A percentile compares a stretch with the other conserved stretches of the same genome.
phyloP scores from a whole-genome alignment of 2,888 invertebrate species.

The Norana najaformis region DNA sequence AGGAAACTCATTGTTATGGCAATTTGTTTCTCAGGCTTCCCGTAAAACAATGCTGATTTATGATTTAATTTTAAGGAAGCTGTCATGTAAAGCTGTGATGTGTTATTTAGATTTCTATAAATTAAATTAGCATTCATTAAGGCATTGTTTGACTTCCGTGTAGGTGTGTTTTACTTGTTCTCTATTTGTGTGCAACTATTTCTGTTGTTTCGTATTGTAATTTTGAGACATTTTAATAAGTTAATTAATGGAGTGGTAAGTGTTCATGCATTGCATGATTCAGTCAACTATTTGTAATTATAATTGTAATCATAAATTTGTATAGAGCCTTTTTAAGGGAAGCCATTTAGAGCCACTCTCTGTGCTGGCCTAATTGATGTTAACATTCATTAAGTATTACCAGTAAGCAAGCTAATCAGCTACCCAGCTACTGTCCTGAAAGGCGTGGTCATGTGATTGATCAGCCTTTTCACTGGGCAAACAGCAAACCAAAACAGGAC shows the following conservation, averaged over 20 bases:
- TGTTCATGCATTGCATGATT: not conserved
- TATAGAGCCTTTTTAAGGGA: not conserved
- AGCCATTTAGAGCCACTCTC: not conserved
- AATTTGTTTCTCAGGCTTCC: not conserved
- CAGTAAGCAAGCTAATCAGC: not conserved
- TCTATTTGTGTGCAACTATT: not conserved
- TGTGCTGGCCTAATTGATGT: not conserved
- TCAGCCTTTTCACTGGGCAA: not conserved
- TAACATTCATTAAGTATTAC: not conserved
- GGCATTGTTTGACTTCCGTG: not conserved
- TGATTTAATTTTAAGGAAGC: not conserved
- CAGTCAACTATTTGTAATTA: not conserved
- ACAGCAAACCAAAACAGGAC: not conserved
- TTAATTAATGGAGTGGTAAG: not conserved
- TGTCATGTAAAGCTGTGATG: not conserved
- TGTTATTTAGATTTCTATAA: not conserved
- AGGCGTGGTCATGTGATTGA: not conserved
- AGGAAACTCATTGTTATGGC: not conserved
- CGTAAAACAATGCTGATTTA: not conserved
- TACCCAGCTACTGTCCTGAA: not conserved
- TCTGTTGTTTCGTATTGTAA: not conserved
- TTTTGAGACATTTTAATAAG: not conserved
- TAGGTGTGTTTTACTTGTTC: not conserved
- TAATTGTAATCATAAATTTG: not conserved
- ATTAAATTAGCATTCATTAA: not conserved